phyloP scores from a whole-genome alignment of 2,113 vertebrate genomes.

The Malurus cyaneus region DNA sequence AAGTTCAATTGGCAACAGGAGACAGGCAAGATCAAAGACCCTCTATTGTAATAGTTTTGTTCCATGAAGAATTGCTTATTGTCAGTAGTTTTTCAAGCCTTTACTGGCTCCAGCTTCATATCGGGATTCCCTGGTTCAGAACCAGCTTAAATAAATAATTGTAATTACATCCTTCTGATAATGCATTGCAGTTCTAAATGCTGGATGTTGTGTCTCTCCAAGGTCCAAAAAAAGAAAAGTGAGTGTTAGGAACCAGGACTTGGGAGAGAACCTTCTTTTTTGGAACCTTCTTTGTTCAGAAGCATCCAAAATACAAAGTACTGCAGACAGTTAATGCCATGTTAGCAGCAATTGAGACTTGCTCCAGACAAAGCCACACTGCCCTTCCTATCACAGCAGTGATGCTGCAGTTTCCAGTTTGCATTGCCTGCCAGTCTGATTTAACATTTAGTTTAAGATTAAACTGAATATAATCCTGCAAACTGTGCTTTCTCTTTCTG shows the following conservation, averaged over 20 bases:
- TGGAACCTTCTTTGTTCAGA: not conserved
- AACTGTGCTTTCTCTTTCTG: not conserved
- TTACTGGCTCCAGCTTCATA: conserved; percentile 87
- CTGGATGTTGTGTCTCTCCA: not conserved
- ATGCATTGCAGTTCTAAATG: conserved; percentile 1
- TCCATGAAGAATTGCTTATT: conserved; percentile 98
- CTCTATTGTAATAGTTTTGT: conserved; percentile 94
- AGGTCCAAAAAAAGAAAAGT: not conserved
- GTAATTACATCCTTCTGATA: conserved; percentile 56
- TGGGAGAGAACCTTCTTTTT: not conserved
- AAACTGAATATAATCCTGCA: not conserved
- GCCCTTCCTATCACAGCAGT: not conserved
- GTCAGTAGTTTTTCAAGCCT: conserved; percentile 86
- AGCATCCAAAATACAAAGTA: not conserved
- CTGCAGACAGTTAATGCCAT: not conserved
- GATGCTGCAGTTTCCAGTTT: not conserved
- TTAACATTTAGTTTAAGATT: not conserved
- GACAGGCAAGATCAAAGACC: conserved; percentile 89
- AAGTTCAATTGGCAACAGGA: conserved; percentile 95
- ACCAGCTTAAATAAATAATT: conserved; percentile 68
- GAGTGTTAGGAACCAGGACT: not conserved
- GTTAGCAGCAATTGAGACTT: not conserved
- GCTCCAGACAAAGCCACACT: not conserved
- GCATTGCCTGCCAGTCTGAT: not conserved
- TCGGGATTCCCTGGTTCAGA: conserved; percentile 74